Conservation (phyloP, 2,797 vertebrate genomes). For the Taenioides sp. region DNA sequence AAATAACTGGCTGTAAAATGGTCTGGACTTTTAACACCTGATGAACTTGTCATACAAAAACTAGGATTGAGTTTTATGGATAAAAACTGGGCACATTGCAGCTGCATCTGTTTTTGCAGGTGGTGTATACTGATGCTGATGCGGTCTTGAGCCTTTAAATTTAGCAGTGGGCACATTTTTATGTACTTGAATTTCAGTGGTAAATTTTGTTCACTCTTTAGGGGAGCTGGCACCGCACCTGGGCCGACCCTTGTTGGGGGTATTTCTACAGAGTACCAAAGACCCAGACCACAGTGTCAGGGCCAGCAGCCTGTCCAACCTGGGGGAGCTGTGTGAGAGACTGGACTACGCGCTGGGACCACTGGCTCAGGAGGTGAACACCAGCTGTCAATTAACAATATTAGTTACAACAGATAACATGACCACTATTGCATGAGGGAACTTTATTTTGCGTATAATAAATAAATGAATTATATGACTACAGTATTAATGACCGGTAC, state of each 20-base stretch:
- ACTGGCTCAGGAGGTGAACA: conserved; percentile 85
- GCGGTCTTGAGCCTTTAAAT: neutral
- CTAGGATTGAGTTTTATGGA: conserved; percentile 21
- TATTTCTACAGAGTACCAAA: conserved; percentile 83
- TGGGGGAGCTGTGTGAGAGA: conserved; percentile 89
- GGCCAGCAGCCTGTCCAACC: conserved; percentile 92
- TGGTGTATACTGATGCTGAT: neutral
- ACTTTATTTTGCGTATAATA: neutral
- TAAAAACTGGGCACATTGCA: conserved; percentile 2
- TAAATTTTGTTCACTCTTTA: conserved; percentile 46
- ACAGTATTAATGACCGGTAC: neutral
- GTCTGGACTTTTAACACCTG: too few relatives aligned
- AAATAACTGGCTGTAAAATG: neutral
- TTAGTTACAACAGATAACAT: neutral
- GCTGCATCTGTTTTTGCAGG: conserved; percentile 3
- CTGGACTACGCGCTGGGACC: conserved; percentile 86
- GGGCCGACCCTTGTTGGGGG: conserved; percentile 79
- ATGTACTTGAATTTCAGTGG: neutral
- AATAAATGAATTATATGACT: too few relatives aligned
- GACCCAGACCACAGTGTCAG: conserved; percentile 79
- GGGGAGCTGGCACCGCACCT: conserved; percentile 87
- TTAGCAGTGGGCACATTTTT: neutral
- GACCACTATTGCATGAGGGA: neutral
- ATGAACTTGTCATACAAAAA: neutral
- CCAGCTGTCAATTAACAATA: neutral